Evolutionary conservation across 2,888 invertebrate species (phyloP), one percentile per base, ranked within the genome.

Genomic region (Heliconius ismenius): DNA sequence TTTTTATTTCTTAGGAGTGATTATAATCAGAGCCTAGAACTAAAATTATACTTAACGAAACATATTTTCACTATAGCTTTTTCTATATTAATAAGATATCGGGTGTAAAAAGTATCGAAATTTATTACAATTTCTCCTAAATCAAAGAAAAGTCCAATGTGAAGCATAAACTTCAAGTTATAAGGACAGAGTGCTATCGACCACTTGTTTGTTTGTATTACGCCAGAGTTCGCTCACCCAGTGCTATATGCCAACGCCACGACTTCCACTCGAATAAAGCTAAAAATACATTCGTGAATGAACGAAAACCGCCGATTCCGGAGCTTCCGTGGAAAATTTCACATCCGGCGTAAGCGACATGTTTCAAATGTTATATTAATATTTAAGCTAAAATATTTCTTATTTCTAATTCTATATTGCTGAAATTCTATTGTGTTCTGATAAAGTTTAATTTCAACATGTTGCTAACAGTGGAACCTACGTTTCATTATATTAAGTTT

Each of bases 151-250:
- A 58, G 26, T 54, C 43, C n/a, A 26, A 69, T 76, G 26, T 73
- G 26, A 69, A 64, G 26, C 54, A 77, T 60, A 58, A 74, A 64
- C 75, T 76, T 54, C 69, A 73, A 62, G 76, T 70, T 75, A 74
- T 78, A 76, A 74, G 75, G 78, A 73, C 78, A 76, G 72, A 79
- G 79, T 80, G 84, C 83, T 89, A 91, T 90, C 87, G 89, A 92
- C 91, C 88, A 91, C 88, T 86, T 91, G 90, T 91, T 92, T 91
- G 90, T 91, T 91, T 91, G 89, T 82, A 86, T 89, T 87, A 85
- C 85, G 84, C 81, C 83, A 83, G 86, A 88, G 92, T 90, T 92
- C 92, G 88, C 84, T 88, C 88, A 92, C 92, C 92, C 86, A 89
- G 83, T 86, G 83, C 85, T 86, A 87, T 84, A 88, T 80, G 79